phyloP scores from a whole-genome alignment of 2,888 invertebrate genomes.

The Eurytoma californica region DNA sequence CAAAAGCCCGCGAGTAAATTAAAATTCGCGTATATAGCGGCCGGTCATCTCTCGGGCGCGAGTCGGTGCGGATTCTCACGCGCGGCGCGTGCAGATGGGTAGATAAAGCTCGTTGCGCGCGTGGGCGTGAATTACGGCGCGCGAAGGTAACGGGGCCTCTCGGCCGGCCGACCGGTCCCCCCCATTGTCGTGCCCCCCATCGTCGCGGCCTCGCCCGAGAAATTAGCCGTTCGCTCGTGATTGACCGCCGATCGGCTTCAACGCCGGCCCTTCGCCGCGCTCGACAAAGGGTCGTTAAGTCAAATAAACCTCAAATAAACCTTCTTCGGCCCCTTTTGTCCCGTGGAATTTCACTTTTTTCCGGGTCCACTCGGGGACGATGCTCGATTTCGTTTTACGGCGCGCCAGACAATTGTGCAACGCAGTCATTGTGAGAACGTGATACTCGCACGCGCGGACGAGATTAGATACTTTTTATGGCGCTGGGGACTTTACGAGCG shows the following conservation, averaged over 20 bases:
- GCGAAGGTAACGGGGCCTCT: constrained; percentile 40
- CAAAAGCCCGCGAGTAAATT: background rate
- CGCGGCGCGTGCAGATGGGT: background rate
- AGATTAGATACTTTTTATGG: background rate
- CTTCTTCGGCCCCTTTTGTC: background rate
- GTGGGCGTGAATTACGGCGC: constrained; percentile 66
- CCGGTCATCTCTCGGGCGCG: constrained; percentile 14
- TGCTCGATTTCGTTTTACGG: background rate
- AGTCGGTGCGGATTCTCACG: constrained; percentile 25
- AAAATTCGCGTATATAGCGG: constrained; percentile 18
- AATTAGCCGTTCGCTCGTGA: constrained; percentile 45
- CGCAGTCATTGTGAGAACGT: background rate
- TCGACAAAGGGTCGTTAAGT: constrained; percentile 49
- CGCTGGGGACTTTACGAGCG: background rate
- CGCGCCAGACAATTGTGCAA: constrained; percentile 5
- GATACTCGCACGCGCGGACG: background rate
- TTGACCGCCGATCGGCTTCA: constrained; percentile 46
- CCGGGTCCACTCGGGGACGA: background rate
- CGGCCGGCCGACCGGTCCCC: constrained; percentile 15
- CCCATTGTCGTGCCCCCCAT: constrained; percentile 39
- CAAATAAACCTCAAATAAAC: background rate
- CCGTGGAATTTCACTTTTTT: background rate
- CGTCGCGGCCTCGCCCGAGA: constrained; percentile 31
- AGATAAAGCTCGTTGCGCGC: constrained; percentile 25
- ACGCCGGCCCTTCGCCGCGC: background rate